Evolutionary conservation across 2,797 vertebrate genomes (phyloP), one percentile per base, ranked within the genome.

Genomic region (Notolabrus celidotus): DNA sequence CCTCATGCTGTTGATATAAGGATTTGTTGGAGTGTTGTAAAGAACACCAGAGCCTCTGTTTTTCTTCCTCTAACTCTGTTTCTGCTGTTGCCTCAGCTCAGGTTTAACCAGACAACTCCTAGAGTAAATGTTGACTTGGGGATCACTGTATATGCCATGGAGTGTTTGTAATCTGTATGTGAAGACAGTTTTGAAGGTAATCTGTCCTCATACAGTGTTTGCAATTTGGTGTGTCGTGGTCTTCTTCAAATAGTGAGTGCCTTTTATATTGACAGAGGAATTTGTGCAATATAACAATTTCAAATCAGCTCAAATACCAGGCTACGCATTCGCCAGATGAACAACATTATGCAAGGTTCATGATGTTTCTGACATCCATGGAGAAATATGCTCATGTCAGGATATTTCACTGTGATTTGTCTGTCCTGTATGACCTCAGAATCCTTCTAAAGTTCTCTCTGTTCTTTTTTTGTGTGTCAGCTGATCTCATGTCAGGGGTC

Each of bases 111-210:
- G 42, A 64, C 51, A 34, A 34, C 31, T 57, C 52, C 62, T 7
- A 29, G 67, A 67, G 71, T 76, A 71, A 84, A 76, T 88, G 67
- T 84, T 88, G 78, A 80, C 77, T 81, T 22, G 73, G 56, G 74
- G 77, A 66, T 85, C 73, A 42, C 17, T 36, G 47, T 33, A 19
- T 59, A 55, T 17, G 27, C 31, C 67, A 10, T 56, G 22, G 34
- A 71, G 50, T 41, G 45, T 27, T 59, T 20, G 23, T 33, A 29
- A 10, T 36, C 52, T 75, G 38, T 51, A 56, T 29, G 20, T 53
- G 45, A 61, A 65, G 49, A 34, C 49, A 19, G 39, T 2, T 79
- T 65, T 33, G 47, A 19, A 20, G 7, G 15, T 58, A 56, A 74
- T 79, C 79, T 75, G 50, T 65, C 66, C 45, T 66, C 42, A 53